Evolutionary conservation across 2,888 invertebrate species (phyloP).

Genomic region (Augochlorella aurata): DNA sequence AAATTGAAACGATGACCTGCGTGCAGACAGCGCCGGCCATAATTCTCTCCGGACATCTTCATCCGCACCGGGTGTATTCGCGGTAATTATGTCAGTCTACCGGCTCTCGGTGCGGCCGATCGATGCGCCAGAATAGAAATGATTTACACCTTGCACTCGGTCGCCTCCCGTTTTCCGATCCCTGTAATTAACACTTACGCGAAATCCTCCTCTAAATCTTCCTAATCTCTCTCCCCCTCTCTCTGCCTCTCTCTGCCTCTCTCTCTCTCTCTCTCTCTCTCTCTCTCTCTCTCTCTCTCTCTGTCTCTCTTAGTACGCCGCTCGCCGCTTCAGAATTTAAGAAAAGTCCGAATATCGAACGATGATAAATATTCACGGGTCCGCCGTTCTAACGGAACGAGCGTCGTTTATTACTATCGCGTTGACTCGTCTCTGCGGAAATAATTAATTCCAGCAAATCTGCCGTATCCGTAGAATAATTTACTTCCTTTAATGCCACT

Average conservation of each 20-base stretch:
- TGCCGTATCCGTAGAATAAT: constrained; percentile 16
- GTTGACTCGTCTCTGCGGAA: neutral
- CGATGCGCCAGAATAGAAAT: constrained; percentile 50
- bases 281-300: neutral
- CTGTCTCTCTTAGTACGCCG: neutral
- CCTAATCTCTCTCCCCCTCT: constrained; percentile 11
- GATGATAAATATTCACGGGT: neutral
- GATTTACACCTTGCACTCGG: constrained; percentile 51
- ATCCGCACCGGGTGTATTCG: constrained; percentile 55
- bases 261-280: neutral
- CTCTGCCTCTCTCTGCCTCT: neutral
- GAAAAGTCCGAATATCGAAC: neutral
- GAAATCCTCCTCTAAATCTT: constrained; percentile 40
- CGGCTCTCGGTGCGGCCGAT: constrained; percentile 36
- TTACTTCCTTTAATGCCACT: constrained; percentile 12
- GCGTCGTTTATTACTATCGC: neutral
- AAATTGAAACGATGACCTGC: constrained; percentile 66
- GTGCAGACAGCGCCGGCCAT: constrained; percentile 49
- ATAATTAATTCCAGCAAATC: constrained; percentile 22
- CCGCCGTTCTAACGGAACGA: neutral
- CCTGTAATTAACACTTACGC: constrained; percentile 51
- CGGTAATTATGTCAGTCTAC: constrained; percentile 58
- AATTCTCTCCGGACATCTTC: constrained; percentile 65
- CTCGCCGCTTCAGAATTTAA: neutral
- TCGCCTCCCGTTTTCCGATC: constrained; percentile 49